Evolutionary conservation across 2,888 invertebrate genomes (phyloP).

Genomic region (Troides oblongomaculatus): DNA sequence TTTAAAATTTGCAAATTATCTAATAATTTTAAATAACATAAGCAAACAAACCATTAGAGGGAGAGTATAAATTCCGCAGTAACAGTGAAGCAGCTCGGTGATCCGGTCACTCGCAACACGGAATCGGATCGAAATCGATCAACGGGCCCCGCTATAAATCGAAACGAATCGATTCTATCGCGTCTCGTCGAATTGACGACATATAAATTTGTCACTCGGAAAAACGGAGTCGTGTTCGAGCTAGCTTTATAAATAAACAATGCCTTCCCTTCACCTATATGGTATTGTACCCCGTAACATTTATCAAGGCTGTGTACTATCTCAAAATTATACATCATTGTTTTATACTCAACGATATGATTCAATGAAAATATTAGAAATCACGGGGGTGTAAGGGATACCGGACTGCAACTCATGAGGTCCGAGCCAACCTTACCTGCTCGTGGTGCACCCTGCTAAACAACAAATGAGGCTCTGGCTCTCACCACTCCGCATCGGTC

Average conservation of each 20-base stretch:
- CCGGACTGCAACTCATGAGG: no score
- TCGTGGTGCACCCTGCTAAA: no score
- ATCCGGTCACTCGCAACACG: conserved; percentile 57
- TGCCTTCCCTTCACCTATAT: conserved; percentile 61
- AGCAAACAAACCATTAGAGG: conserved; percentile 26
- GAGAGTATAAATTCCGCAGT: conserved; percentile 29
- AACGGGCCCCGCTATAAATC: conserved; percentile 71
- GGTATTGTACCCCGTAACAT: conserved; percentile 64
- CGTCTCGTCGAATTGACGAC: conserved; percentile 67
- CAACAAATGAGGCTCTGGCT: no score
- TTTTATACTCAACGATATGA: conserved; percentile 44
- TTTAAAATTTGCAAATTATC: background rate
- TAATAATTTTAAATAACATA: conserved; percentile 19
- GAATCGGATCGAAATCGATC: conserved; percentile 70
- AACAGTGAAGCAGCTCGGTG: conserved; percentile 30
- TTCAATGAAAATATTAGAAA: no score
- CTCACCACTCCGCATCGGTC: no score
- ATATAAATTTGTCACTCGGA: conserved; percentile 78
- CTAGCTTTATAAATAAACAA: conserved; percentile 77
- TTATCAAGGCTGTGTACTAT: conserved; percentile 59
- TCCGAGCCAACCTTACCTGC: no score
- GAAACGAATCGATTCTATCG: conserved; percentile 73
- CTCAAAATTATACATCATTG: conserved; percentile 37
- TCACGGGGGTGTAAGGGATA: no score
- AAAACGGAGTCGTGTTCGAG: conserved; percentile 55